A percentile compares a stretch with the other conserved stretches of the same genome.
Conservation (phyloP, 1,140 invertebrate species). For the Agrypnia vestita region DNA sequence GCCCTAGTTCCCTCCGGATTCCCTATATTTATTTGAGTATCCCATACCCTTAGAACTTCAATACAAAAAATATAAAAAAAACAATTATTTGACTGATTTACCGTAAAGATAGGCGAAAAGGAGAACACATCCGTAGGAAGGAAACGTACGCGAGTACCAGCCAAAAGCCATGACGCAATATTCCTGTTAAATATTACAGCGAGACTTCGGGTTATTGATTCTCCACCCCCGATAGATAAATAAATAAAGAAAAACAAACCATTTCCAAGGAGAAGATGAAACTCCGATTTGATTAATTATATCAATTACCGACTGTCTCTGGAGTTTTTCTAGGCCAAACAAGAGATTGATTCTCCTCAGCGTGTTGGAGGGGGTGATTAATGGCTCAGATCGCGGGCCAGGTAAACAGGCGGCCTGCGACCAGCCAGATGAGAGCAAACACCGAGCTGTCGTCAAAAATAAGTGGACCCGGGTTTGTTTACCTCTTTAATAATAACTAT, state of each 20-base stretch:
- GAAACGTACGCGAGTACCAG: too few species aligned
- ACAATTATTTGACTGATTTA: too few species aligned
- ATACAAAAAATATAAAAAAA: too few species aligned
- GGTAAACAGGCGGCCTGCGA: neutral
- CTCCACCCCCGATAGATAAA: neutral
- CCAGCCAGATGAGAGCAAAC: neutral
- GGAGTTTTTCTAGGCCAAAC: constrained; percentile 8
- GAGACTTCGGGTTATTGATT: neutral
- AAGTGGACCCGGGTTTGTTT: neutral
- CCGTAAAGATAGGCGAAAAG: too few species aligned
- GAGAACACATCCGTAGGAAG: too few species aligned
- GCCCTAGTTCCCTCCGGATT: too few species aligned
- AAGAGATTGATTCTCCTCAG: constrained; percentile 20
- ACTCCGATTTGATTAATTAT: constrained; percentile 34
- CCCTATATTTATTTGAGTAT: too few species aligned
- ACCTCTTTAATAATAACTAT: neutral
- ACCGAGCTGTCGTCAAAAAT: constrained; percentile 3
- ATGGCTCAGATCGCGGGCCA: neutral
- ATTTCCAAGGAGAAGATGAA: neutral
- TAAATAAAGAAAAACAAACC: constrained; percentile 21
- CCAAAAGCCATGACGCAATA: neutral
- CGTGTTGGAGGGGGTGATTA: constrained; percentile 7
- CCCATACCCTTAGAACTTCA: too few species aligned
- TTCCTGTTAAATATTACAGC: neutral
- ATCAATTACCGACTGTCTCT: constrained; percentile 32